Evolutionary conservation across 2,797 vertebrate species (phyloP).

Genomic region (Naso thynnoides): DNA sequence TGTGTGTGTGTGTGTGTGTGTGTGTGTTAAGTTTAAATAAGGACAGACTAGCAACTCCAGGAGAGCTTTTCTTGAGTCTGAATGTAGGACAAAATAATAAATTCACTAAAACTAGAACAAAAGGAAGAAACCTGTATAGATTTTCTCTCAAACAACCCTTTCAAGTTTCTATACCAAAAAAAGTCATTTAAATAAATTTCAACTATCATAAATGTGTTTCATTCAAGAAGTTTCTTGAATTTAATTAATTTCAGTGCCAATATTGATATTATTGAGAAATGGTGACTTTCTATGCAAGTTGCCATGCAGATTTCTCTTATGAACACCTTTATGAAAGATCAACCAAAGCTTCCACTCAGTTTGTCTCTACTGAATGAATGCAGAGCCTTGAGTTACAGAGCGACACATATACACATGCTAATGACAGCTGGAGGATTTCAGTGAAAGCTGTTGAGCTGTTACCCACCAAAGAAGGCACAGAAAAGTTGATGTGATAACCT

Average conservation of each 20-base stretch:
- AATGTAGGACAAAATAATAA: conserved; percentile 25
- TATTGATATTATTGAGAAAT: background rate
- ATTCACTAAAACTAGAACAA: conserved; percentile 33
- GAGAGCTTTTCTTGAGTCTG: background rate
- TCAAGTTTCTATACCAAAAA: conserved; percentile 13
- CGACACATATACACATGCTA: conserved; percentile 2
- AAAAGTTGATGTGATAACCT: conserved; percentile 64
- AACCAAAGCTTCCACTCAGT: background rate
- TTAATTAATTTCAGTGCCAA: background rate
- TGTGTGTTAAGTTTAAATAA: conserved; percentile 31
- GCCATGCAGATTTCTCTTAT: background rate
- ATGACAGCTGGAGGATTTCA: conserved; percentile 27
- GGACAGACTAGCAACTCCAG: background rate
- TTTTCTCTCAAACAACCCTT: background rate
- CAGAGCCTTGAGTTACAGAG: background rate
- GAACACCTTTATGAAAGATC: conserved; percentile 3
- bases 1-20: conserved; percentile 16
- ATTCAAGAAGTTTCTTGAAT: background rate
- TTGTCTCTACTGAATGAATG: conserved; percentile 5
- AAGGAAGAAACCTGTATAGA: background rate
- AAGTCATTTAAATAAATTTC: background rate
- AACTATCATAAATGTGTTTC: background rate
- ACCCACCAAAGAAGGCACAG: conserved; percentile 19
- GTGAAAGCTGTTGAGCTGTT: conserved; percentile 27
- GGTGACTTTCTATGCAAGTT: background rate